Base-by-base conservation (phyloP, 2,113 vertebrate species). In the Tichodroma muraria region DNA sequence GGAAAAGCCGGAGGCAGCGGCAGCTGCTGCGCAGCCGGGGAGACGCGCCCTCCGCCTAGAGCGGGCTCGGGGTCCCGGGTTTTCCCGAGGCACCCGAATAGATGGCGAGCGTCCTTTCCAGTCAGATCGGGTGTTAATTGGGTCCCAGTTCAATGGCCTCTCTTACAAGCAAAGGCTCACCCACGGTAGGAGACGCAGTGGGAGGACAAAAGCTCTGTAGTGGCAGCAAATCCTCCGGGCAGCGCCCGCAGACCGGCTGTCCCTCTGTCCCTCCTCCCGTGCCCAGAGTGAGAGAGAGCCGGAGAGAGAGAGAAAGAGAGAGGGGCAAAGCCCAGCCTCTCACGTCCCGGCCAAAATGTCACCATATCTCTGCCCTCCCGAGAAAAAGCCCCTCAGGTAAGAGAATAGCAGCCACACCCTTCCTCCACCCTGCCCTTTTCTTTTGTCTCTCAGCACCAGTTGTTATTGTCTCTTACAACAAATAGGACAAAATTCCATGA, bases 11-110 rank as follows among this genome's bases (percentile, higher is more conserved):
- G 2, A 59, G 25, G n/a, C 54, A 76, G 24, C 16, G 14, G 12
- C 33, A 15, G 45, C 44, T 49, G 12, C 38, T 11, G 13, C 24
- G 5, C 24, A 45, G 33, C 14, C 20, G 1, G 15, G 52, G 6
- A 75, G 71, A 23, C 0, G 11, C 5, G 1, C 19, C 25, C 54
- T 35, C 19, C 8, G 1, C n/a, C n/a, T n/a, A 37, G 15, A 17
- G 35, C 10, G 6, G 14, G 6, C 4, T 10, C n/a, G 2, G 5
- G 27, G 15, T 31, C 21, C 25, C 9, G 2, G 6, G 7, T 24
- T 38, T 37, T 49, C 12, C 42, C 37, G 42, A 76, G 12, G 28
- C 10, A 25, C 22, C 16, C 4, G 3, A 25, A 16, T 15, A 38
- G 16, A 25, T 20, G 13, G 44, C 20, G 35, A 77, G 16, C 13